Evolutionary conservation across 2,888 invertebrate genomes (phyloP), one percentile per base, ranked within the genome.

Genomic region (Hypena proboscidalis): DNA sequence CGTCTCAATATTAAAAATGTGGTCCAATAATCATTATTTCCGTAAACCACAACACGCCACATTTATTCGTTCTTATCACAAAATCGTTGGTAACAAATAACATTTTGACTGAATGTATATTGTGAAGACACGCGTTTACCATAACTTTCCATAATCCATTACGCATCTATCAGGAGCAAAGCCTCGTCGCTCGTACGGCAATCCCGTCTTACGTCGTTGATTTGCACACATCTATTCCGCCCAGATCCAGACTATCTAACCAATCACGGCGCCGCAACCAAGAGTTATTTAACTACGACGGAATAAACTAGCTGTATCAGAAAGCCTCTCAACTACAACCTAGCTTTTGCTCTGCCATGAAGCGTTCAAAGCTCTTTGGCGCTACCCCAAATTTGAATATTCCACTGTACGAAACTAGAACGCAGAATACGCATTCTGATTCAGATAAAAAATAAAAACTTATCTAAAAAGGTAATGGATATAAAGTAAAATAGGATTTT

Each of bases 131-230:
- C 40, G 19, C 27, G 10, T 37, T 57, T 55, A 50, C 30, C 58
- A 58, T 59, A 58, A 50, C 50, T 58, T 58, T 46, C 60, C 58
- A 58, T 58, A 58, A 55, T 50, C 60, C 58, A 58, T 60, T 60
- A 55, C 46, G 38, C 30, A 40, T 55, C 60, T 55, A 58, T 58
- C 60, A 50, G 26, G 20, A 11, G 10, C 58, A 55, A 45, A 46
- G 50, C 46, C 43, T 41, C 33, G 30, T 37, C 38, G 30, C 20
- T 49, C 45, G 49, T 42, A 48, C 42, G 44, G 25, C 32, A 46
- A 47, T 27, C 27, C 20, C 39, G 25, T 47, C 43, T 47, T 38
- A 41, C 25, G 33, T 41, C 60, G 25, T 37, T 45, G 56, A 58
- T 60, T 51, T 42, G 42, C 61, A 56, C 44, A 45, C 50, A 47